Conservation (phyloP, 2,888 invertebrate genomes). For the Drosophila kanekoi region DNA sequence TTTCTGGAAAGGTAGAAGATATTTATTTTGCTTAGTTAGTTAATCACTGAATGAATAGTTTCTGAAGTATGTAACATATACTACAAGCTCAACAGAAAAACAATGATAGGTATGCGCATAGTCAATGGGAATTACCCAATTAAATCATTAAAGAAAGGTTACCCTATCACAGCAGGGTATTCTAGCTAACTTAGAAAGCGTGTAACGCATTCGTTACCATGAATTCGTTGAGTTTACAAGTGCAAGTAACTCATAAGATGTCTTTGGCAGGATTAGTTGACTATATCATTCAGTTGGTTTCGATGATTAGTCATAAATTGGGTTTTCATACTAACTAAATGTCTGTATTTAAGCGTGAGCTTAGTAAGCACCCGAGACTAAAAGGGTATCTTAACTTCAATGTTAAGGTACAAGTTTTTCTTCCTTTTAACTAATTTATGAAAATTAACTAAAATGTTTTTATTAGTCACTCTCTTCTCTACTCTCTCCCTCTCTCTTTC, state of each 20-base stretch:
- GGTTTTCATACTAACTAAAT: background rate
- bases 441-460: slow-evolving; percentile 4
- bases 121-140: slow-evolving; percentile 29
- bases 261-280: too few species aligned
- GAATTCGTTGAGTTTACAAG: too few species aligned
- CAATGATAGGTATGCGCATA: slow-evolving; percentile 14
- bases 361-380: too few species aligned
- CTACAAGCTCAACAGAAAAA: background rate
- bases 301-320: background rate
- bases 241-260: too few species aligned
- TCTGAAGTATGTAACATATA: background rate
- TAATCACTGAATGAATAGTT: background rate
- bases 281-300: too few species aligned
- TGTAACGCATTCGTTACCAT: background rate
- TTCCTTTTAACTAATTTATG: background rate
- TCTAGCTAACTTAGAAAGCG: background rate
- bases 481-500: background rate
- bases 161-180: background rate
- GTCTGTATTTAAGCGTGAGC: too few species aligned
- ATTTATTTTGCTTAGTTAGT: background rate
- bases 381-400: background rate
- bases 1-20: background rate
- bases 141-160: background rate
- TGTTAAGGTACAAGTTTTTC: background rate
- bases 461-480: background rate